Evolutionary conservation across 2,888 invertebrate genomes (phyloP).

Genomic region (Cephus spinipes): DNA sequence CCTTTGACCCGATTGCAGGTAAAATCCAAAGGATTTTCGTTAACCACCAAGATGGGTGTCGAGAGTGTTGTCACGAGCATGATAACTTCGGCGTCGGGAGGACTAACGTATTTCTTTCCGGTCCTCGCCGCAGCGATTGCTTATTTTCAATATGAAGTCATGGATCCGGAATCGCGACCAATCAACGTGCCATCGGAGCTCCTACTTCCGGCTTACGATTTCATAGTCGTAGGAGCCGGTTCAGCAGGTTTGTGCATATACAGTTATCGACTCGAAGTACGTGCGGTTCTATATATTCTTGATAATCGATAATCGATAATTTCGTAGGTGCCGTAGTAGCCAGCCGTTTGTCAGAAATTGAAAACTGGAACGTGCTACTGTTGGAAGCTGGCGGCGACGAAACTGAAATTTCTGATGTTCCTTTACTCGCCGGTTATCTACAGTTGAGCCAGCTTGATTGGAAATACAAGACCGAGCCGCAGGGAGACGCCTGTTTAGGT

Average conservation of each 20-base stretch:
- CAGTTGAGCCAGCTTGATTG: constrained; percentile 90
- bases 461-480: constrained; percentile 93
- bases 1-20: not conserved
- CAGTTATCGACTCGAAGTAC: not conserved
- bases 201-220: constrained; percentile 80
- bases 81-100: constrained; percentile 70
- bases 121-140: constrained; percentile 87
- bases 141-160: constrained; percentile 86
- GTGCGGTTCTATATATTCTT: not conserved
- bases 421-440: constrained; percentile 86
- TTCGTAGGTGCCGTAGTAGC: constrained; percentile 83
- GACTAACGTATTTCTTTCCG: constrained; percentile 85
- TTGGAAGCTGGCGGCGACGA: constrained; percentile 92
- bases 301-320: not conserved
- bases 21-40: not conserved
- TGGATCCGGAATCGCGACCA: constrained; percentile 85
- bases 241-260: constrained; percentile 75
- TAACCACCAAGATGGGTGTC: constrained; percentile 47
- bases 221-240: constrained; percentile 87
- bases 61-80: constrained; percentile 50
- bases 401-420: constrained; percentile 91
- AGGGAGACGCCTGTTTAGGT: constrained; percentile 86
- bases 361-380: constrained; percentile 83
- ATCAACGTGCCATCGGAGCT: constrained; percentile 77
- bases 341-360: constrained; percentile 83